Base-by-base conservation (phyloP, 2,888 invertebrate genomes). In the Leptura quadrifasciata region DNA sequence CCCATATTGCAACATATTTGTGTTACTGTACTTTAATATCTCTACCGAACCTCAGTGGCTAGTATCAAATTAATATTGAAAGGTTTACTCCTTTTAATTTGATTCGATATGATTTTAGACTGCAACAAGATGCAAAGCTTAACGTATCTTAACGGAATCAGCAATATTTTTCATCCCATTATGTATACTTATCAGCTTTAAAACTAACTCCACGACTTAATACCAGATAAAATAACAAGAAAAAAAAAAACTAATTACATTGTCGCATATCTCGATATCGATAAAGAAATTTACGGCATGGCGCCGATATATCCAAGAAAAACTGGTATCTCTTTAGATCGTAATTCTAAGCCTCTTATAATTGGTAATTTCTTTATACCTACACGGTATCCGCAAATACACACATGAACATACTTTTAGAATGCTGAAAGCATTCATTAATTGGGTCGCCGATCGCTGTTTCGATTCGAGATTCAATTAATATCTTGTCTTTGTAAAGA, bases 351-450 rank as follows among this genome's bases (percentile, higher is more conserved):
- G 75, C 60, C 70, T 68, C 64, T 68, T 70, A 77, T 82, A 82
- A 82, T 81, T 81, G 82, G 80, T 81, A 80, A 81, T 82, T 81
- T 82, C 79, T 82, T 82, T 74, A 75, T 80, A 76, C 74, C 74
- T 70, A 69, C 57, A 39, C 39, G 21, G 58, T 69, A 69, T 68
- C 47, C 55, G 65, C 69, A 64, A 75, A 75, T 65, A 65, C 65
- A 69, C 52, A 68, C 77, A 68, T 70, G 77, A 76, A 80, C 80
- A 82, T 77, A 77, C 79, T 72, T 76, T 77, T 76, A 81, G 80
- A 82, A 79, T 79, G 80, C 71, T 71, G 52, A 79, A 82, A 80
- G 81, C 80, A 83, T 83, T 77, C 80, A 81, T 82, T 83, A 82
- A 82, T 83, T 83, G 82, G 83, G 70, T 74, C 72, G 54, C 27